These are phyloP conservation scores for Sus cebifrons DNA, from an alignment of 2,797 vertebrate species.

Conservation along the genomic window DNA sequence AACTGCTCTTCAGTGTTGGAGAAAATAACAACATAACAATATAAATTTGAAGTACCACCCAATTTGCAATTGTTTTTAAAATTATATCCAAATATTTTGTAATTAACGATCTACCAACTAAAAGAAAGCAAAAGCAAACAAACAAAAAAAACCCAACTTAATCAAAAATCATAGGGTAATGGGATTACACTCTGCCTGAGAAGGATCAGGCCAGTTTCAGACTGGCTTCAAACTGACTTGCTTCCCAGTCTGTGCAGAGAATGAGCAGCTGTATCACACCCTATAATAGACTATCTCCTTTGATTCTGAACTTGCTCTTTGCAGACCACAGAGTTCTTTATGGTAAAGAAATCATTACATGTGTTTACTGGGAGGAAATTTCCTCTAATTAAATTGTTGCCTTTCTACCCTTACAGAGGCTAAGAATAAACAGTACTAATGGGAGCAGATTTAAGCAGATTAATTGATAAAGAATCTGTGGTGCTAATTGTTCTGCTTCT, in stretches of 20 bases:
- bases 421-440: slow-evolving; percentile 64
- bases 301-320: slow-evolving; percentile 46
- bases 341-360: slow-evolving; percentile 68
- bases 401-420: slow-evolving; percentile 31
- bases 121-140: not conserved
- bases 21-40: slow-evolving; percentile 28
- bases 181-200: not conserved
- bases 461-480: slow-evolving; percentile 64
- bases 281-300: not conserved
- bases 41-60: not conserved
- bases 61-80: not conserved
- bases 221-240: too few relatives aligned
- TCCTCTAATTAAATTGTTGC: slow-evolving; percentile 64
- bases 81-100: slow-evolving; percentile 1
- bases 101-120: not conserved
- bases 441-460: slow-evolving; percentile 69
- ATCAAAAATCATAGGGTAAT: not conserved
- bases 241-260: not conserved
- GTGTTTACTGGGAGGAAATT: slow-evolving; percentile 61
- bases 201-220: not conserved
- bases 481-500: slow-evolving; percentile 64
- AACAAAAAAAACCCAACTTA: not conserved
- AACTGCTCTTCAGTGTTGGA: not conserved
- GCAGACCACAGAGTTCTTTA: slow-evolving; percentile 45
- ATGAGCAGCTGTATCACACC: not conserved